Evolutionary conservation across 2,888 invertebrate species (phyloP).

Genomic region (Caenorhabditis sinica): DNA sequence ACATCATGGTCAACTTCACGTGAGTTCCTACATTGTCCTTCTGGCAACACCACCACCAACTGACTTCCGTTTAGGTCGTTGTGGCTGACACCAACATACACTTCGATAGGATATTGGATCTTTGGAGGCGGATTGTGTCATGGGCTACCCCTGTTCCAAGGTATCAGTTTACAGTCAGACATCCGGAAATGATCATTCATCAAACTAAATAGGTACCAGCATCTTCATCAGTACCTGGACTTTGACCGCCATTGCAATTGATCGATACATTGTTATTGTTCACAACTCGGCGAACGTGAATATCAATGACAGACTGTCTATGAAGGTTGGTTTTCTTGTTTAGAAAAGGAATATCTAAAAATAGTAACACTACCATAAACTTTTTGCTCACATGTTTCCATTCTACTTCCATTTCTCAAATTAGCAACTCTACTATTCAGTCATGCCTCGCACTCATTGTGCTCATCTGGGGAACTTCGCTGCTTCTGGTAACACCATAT

Average conservation of each 20-base stretch:
- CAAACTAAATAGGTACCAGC: conserved; percentile 88
- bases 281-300: conserved; percentile 88
- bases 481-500: conserved; percentile 93
- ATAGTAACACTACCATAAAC: too few relatives aligned
- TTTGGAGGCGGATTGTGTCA: conserved; percentile 95
- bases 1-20: conserved; percentile 91
- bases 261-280: conserved; percentile 97
- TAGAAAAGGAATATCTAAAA: neutral
- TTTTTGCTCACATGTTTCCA: neutral
- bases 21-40: conserved; percentile 59
- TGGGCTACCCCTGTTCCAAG: conserved; percentile 90
- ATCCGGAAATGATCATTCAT: conserved; percentile 26
- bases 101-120: conserved; percentile 93
- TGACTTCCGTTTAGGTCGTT: conserved; percentile 89
- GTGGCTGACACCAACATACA: conserved; percentile 96
- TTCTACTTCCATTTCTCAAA: neutral
- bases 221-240: conserved; percentile 98
- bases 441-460: conserved; percentile 89
- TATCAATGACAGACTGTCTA: conserved; percentile 91
- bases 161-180: conserved; percentile 39
- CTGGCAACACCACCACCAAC: neutral
- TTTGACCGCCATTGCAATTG: conserved; percentile 96
- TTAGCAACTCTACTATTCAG: conserved; percentile 59
- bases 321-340: conserved; percentile 87
- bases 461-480: conserved; percentile 93